These are phyloP conservation scores for Liolophura sinensis DNA, from an alignment of 1,140 invertebrate species.

Conservation along the genomic window DNA sequence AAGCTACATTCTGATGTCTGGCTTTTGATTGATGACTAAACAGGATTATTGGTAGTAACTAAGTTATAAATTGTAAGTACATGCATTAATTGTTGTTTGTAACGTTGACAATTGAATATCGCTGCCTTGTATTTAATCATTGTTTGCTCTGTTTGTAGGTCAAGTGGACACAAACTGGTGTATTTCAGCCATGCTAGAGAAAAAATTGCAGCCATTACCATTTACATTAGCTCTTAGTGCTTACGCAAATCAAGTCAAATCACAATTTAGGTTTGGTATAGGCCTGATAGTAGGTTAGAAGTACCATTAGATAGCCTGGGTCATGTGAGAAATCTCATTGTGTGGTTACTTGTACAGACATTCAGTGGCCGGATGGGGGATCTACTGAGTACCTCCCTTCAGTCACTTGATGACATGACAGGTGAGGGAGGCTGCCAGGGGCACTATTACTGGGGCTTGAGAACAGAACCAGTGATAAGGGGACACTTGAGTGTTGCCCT, in stretches of 20 bases:
- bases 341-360: too few relatives aligned
- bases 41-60: neutral
- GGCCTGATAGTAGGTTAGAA: conserved; percentile 59
- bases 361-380: too few relatives aligned
- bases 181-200: conserved; percentile 91
- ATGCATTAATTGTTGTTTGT: neutral
- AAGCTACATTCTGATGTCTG: too few relatives aligned
- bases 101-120: neutral
- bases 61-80: neutral
- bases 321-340: too few relatives aligned
- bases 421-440: too few relatives aligned
- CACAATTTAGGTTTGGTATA: conserved; percentile 59
- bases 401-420: too few relatives aligned
- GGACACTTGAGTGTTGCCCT: too few relatives aligned
- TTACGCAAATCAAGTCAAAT: conserved; percentile 80
- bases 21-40: neutral
- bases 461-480: too few relatives aligned
- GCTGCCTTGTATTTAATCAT: neutral
- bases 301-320: conserved; percentile 6
- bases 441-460: too few relatives aligned
- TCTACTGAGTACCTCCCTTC: too few relatives aligned
- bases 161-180: conserved; percentile 93
- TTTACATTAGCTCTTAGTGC: conserved; percentile 93
- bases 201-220: conserved; percentile 81
- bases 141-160: conserved; percentile 38